Percentiles rank a stretch among this genome's conserved stretches.
Conservation (phyloP, 2,888 invertebrate species). For the Choreutis nemorana region DNA sequence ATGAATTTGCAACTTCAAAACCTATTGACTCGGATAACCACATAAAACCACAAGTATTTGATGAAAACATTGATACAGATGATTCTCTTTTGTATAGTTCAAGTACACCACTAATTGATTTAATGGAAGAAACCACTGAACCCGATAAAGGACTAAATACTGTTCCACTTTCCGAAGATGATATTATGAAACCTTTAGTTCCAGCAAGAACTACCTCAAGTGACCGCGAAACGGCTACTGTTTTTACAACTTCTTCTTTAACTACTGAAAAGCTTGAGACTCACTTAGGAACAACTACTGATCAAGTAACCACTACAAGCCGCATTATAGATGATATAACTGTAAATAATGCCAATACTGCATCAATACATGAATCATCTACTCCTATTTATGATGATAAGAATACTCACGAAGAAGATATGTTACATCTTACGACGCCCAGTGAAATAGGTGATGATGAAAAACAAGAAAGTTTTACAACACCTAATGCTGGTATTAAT, state of each 20-base stretch:
- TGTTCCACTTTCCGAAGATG: slow-evolving; percentile 14
- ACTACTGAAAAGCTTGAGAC: too few relatives aligned
- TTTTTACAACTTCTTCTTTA: too few relatives aligned
- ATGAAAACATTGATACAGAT: slow-evolving; percentile 17
- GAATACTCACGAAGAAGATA: slow-evolving; percentile 34
- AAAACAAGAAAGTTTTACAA: too few relatives aligned
- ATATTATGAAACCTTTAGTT: slow-evolving; percentile 9
- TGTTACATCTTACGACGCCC: slow-evolving; percentile 33
- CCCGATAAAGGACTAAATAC: slow-evolving; percentile 17
- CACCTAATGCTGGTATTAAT: too few relatives aligned
- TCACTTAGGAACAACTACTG: slow-evolving; percentile 6
- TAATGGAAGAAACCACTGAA: slow-evolving; percentile 13
- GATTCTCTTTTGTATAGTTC: slow-evolving; percentile 12
- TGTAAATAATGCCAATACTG: too few relatives aligned
- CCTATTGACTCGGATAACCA: too few relatives aligned
- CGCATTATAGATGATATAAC: too few relatives aligned
- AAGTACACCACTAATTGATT: slow-evolving; percentile 11
- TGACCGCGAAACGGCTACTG: too few relatives aligned
- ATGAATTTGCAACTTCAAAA: slow-evolving; percentile 20
- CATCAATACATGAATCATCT: too few relatives aligned
- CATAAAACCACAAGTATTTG: slow-evolving; percentile 11
- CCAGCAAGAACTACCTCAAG: too few relatives aligned
- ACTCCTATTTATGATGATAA: too few relatives aligned
- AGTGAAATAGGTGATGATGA: slow-evolving; percentile 20
- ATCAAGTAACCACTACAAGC: slow-evolving; percentile 16